These are phyloP conservation scores for Noctuana brunneofusca DNA, from an alignment of 2,888 invertebrate genomes.

Conservation along the genomic window DNA sequence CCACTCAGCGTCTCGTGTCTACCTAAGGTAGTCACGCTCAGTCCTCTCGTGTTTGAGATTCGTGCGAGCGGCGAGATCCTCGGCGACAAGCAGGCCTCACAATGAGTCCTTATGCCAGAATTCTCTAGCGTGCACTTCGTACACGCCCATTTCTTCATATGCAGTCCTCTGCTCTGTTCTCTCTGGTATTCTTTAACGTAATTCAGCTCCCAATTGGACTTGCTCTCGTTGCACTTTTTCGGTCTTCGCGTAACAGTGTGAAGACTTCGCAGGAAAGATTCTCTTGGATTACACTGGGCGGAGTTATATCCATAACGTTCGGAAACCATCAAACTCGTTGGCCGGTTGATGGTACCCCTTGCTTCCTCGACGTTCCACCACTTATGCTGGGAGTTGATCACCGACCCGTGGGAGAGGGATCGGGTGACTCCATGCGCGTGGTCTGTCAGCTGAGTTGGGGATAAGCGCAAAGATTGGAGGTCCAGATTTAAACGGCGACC, in stretches of 20 bases:
- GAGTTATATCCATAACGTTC: conserved; percentile 69
- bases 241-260: conserved; percentile 77
- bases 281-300: conserved; percentile 61
- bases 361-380: conserved; percentile 80
- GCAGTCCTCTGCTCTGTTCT: conserved; percentile 69
- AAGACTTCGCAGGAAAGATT: conserved; percentile 71
- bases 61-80: conserved; percentile 70
- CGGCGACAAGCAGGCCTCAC: conserved; percentile 90
- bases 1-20: conserved; percentile 66
- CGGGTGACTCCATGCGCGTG: conserved; percentile 81
- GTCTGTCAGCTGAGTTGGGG: conserved; percentile 69
- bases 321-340: conserved; percentile 83
- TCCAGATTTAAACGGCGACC: conserved; percentile 69
- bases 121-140: conserved; percentile 90
- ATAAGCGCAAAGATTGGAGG: conserved; percentile 65
- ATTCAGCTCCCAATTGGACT: conserved; percentile 77
- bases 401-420: conserved; percentile 85
- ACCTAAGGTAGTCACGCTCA: conserved; percentile 74
- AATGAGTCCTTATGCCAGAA: conserved; percentile 84
- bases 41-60: conserved; percentile 68
- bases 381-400: conserved; percentile 77
- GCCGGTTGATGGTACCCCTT: conserved; percentile 75
- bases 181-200: conserved; percentile 76
- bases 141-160: conserved; percentile 86
- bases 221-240: conserved; percentile 71